Evolutionary conservation across 2,888 invertebrate species (phyloP), one percentile per base, ranked within the genome.

Genomic region (Philereme transversata): DNA sequence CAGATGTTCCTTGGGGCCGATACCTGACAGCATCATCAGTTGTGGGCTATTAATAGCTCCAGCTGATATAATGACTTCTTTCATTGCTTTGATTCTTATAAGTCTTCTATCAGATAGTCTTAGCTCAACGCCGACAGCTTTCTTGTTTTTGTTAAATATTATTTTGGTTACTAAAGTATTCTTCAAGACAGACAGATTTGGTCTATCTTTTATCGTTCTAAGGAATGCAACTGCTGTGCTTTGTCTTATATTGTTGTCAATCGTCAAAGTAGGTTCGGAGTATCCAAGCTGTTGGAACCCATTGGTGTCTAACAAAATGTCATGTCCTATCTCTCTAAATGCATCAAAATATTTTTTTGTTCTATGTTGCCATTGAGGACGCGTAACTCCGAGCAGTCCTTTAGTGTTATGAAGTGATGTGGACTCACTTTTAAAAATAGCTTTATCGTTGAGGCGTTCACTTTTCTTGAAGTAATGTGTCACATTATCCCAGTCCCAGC

Each of bases 161-260:
- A 94, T 73, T 57, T 82, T 79, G 3, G 81, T 87, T 4, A 85
- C 93, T 22, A 83, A 74, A 1, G 90, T 84, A 65, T 89, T 70
- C 36, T 90, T 91, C 6, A 83, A 71, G 0, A 83, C 71, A 35
- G 74, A 69, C 4, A 84, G 64, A 63, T 82, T 82, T 1, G 50
- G 38, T 36, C 79, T 62, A 4, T 72, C 48, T 56, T 68, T 75
- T 4, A 64, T 56, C 59, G 86, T 94, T 49, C 87, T 86, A n/a
- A 96, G 79, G 72, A 94, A 96, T 0, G 94, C 95, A 81, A 95
- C 96, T 4, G 95, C 95, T 2, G 95, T 93, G 74, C 96, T 96
- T 75, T 96, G 96, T 3, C 96, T 86, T 2, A 95, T 79, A 0
- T 96, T 96, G 57, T 95, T 85, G 9, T 94, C 82, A 4, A 94